Evolutionary conservation across 2,888 invertebrate genomes (phyloP).

Genomic region (Drosophila merina): DNA sequence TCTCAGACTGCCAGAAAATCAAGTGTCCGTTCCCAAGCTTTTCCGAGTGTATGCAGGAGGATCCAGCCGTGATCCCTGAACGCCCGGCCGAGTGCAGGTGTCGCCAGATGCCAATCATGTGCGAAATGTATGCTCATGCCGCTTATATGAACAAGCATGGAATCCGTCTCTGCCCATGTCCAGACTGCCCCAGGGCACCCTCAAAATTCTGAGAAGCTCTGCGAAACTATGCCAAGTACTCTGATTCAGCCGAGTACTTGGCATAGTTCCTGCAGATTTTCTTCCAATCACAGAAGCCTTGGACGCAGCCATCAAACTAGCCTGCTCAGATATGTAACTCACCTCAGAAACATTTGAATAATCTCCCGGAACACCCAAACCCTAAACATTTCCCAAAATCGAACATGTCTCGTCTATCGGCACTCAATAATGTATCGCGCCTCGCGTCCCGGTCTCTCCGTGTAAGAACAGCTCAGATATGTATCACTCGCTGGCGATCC

Average conservation of each 20-base stretch:
- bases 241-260: neutral
- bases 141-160: neutral
- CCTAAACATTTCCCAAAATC: conserved; percentile 16
- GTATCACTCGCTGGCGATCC: conserved; percentile 8
- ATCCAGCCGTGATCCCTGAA: conserved; percentile 9
- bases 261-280: neutral
- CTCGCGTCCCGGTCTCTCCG: neutral
- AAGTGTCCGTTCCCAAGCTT: conserved; percentile 66
- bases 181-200: conserved; percentile 1
- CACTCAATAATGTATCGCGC: neutral
- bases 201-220: neutral
- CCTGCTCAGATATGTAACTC: neutral
- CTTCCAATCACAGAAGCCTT: neutral
- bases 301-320: neutral
- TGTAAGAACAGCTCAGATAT: neutral
- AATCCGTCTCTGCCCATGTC: conserved; percentile 32
- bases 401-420: conserved; percentile 26
- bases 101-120: neutral
- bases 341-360: neutral
- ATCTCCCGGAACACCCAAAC: conserved; percentile 2
- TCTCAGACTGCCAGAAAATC: conserved; percentile 29
- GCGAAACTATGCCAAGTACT: neutral
- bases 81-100: conserved; percentile 55
- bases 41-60: conserved; percentile 56
- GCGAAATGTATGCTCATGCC: conserved; percentile 7